Evolutionary conservation across 1,140 invertebrate species (phyloP).

Genomic region (Lasioglossum albipes): DNA sequence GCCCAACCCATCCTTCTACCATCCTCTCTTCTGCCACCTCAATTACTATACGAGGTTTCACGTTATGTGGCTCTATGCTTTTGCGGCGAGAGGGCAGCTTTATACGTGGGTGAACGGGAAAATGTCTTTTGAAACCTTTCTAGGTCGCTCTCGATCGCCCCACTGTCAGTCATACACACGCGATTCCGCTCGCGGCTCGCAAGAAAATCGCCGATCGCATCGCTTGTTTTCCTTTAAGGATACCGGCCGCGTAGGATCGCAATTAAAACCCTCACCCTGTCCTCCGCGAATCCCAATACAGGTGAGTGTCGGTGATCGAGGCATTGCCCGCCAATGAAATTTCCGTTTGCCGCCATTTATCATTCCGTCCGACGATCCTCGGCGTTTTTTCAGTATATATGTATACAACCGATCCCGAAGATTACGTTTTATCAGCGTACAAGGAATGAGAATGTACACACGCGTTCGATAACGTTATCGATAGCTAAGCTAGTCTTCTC

Average conservation of each 20-base stretch:
- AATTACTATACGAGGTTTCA: constrained; percentile 71
- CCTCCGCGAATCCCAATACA: not conserved
- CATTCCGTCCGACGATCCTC: not conserved
- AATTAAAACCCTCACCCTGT: not conserved
- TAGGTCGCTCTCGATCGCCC: constrained; percentile 75
- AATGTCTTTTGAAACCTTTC: constrained; percentile 78
- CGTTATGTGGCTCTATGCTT: constrained; percentile 63
- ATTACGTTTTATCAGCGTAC: no score
- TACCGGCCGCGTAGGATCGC: not conserved
- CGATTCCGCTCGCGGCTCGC: constrained; percentile 55
- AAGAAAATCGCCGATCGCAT: constrained; percentile 55
- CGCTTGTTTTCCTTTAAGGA: constrained; percentile 34
- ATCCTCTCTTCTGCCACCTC: constrained; percentile 56
- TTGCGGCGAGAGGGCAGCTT: constrained; percentile 61
- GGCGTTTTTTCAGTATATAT: no score
- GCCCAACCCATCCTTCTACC: not conserved
- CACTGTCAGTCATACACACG: constrained; percentile 65
- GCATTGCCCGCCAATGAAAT: not conserved
- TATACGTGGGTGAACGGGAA: constrained; percentile 78
- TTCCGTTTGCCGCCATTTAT: not conserved
- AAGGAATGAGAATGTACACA: not conserved
- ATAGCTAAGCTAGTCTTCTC: not conserved
- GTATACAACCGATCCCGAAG: no score
- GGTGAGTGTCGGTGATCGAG: not conserved
- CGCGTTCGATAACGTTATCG: not conserved